Evolutionary conservation across 2,797 vertebrate genomes (phyloP), one percentile per base, ranked within the genome.

Genomic region (Siniperca obscura): DNA sequence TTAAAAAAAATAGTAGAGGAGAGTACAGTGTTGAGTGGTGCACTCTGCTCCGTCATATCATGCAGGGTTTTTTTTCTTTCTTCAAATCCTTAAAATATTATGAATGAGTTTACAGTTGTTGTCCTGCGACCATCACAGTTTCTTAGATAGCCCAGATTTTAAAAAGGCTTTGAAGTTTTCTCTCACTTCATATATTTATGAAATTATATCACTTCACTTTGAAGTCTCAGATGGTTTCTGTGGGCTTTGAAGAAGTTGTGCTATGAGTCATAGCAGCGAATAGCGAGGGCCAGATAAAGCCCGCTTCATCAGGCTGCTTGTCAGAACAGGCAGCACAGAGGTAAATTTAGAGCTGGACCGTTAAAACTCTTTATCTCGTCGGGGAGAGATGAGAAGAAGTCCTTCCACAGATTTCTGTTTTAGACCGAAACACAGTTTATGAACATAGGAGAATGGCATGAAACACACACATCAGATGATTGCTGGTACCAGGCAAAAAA

Each of bases 221-320:
- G 85, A 90, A 87, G 88, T 86, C 81, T 90, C 81, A 53, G 86
- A 86, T 83, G 83, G 81, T 78, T 89, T 92, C 86, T 85, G 84
- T 90, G 70, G 71, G 80, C 90, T 92, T 89, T 93, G 92, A 93
- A 91, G 90, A 91, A 78, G 83, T 89, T 88, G 44, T 83, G 86
- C 82, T 77, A 67, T 92, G 86, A 93, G 79, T 93, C 87, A 89
- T 65, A 76, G 85, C 80, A 83, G 84, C 6, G 59, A 67, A 66
- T 73, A 68, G 86, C 57, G 22, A 80, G 76, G 73, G 86, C 81
- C 81, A 82, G 87, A 90, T 83, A 77, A 84, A 86, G 77, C 67
- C 82, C 5, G 78, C 84, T 81, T 81, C 87, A 78, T 92, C 83
- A 77, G 78, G 66, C 83, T 77, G 83, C 87, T 83, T 87, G 85